Conservation (phyloP, 2,113 vertebrate species). For the Gymnorhina tibicen region DNA sequence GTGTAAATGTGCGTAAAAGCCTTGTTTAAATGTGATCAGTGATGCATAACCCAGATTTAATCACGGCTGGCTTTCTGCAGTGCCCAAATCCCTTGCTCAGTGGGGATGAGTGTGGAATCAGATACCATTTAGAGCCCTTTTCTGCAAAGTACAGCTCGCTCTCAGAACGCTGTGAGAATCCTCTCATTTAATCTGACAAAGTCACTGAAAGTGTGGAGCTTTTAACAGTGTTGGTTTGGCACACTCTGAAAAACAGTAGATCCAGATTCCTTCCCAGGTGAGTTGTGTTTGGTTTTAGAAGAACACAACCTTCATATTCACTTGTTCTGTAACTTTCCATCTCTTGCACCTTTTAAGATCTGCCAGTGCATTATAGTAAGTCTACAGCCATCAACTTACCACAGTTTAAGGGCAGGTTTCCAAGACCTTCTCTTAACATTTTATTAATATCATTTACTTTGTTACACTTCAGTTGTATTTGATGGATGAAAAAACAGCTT, state of each 20-base stretch:
- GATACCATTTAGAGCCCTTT: neutral
- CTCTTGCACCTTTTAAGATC: neutral
- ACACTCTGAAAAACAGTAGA: neutral
- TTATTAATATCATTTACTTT: neutral
- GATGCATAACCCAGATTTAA: neutral
- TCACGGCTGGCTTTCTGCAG: neutral
- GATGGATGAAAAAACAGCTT: neutral
- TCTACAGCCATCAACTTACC: neutral
- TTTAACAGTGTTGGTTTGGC: neutral
- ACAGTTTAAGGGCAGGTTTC: neutral
- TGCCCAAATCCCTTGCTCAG: neutral
- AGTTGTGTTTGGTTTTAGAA: neutral
- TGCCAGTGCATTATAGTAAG: neutral
- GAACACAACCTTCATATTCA: neutral
- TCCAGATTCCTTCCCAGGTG: neutral
- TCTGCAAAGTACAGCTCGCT: neutral
- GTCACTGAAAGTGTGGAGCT: neutral
- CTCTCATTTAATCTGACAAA: neutral
- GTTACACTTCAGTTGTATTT: neutral
- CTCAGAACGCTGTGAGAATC: neutral
- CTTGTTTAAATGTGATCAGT: neutral
- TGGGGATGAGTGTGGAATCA: neutral
- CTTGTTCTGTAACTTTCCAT: neutral
- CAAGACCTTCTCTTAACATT: neutral
- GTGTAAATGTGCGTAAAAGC: neutral